Evolutionary conservation across 2,797 vertebrate genomes (phyloP).

Genomic region (Myiotriccus ornatus): DNA sequence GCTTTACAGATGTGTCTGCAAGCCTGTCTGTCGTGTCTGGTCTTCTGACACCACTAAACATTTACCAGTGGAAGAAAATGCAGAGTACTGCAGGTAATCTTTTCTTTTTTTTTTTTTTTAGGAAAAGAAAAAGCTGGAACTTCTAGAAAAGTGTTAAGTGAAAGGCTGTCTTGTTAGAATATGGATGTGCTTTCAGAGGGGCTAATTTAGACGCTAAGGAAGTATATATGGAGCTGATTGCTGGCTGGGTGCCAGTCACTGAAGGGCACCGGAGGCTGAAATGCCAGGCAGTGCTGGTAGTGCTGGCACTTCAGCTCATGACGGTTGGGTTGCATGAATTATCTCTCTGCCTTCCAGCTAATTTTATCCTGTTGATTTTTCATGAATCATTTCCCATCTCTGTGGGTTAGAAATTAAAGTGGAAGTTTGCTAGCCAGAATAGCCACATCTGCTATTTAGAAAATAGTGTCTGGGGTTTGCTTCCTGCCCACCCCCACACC

Average conservation of each 20-base stretch:
- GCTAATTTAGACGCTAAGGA: conserved; percentile 64
- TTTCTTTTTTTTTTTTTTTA: not conserved
- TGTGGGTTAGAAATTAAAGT: conserved; percentile 65
- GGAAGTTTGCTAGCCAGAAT: conserved; percentile 61
- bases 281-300: conserved; percentile 54
- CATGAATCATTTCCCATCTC: conserved; percentile 79
- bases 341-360: conserved; percentile 71
- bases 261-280: conserved; percentile 60
- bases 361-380: conserved; percentile 79
- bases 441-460: conserved; percentile 51
- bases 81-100: not conserved
- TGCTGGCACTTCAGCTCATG: conserved; percentile 18
- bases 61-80: not conserved
- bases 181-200: conserved; percentile 31
- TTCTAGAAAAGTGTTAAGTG: not conserved
- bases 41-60: not conserved
- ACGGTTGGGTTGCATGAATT: conserved; percentile 61
- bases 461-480: conserved; percentile 28
- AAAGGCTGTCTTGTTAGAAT: not conserved
- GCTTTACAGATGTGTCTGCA: not conserved
- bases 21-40: not conserved
- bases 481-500: conserved; percentile 23
- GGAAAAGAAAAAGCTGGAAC: not conserved
- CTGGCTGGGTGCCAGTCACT: conserved; percentile 26
- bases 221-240: conserved; percentile 3